A percentile compares a stretch with the other conserved stretches of the same genome.
These are phyloP conservation scores for Eupithecia dodoneata DNA, from an alignment of 2,888 invertebrate species.

Conservation along the genomic window DNA sequence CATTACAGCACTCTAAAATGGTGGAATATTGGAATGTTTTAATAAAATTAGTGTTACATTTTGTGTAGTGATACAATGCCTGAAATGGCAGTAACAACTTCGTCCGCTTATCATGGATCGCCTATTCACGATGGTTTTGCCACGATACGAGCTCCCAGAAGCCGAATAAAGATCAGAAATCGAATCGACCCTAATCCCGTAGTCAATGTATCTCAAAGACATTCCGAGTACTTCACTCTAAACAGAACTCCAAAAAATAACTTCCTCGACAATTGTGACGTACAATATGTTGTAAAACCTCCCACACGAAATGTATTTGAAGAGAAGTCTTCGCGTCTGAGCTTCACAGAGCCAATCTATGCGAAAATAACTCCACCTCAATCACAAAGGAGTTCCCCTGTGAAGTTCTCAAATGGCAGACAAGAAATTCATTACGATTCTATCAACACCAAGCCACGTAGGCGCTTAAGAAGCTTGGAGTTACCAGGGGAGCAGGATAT, in stretches of 20 bases:
- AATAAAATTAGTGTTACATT: conserved; percentile 1
- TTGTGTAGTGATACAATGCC: conserved; percentile 48
- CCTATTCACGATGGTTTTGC: conserved; percentile 94
- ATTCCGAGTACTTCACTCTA: conserved; percentile 80
- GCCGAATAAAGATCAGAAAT: conserved; percentile 79
- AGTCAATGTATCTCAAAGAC: conserved; percentile 77
- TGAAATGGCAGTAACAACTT: conserved; percentile 76
- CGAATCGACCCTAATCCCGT: conserved; percentile 74
- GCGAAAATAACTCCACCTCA: conserved; percentile 76
- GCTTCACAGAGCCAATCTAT: conserved; percentile 79
- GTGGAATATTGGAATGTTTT: conserved; percentile 18
- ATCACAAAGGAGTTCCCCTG: conserved; percentile 71
- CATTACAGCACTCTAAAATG: conserved; percentile 33
- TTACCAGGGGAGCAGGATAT: conserved; percentile 65
- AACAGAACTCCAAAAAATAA: conserved; percentile 75
- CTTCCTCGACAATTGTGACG: conserved; percentile 73
- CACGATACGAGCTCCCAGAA: conserved; percentile 88
- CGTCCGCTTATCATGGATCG: conserved; percentile 76
- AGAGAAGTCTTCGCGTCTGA: conserved; percentile 68
- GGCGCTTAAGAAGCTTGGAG: conserved; percentile 77
- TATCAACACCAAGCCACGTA: conserved; percentile 78
- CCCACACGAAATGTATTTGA: conserved; percentile 51
- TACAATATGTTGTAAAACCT: conserved; percentile 69
- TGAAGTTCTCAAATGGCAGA: conserved; percentile 64
- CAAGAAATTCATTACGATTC: conserved; percentile 79